Conservation (phyloP, 1,140 invertebrate genomes). For the Mamestra configurata region DNA sequence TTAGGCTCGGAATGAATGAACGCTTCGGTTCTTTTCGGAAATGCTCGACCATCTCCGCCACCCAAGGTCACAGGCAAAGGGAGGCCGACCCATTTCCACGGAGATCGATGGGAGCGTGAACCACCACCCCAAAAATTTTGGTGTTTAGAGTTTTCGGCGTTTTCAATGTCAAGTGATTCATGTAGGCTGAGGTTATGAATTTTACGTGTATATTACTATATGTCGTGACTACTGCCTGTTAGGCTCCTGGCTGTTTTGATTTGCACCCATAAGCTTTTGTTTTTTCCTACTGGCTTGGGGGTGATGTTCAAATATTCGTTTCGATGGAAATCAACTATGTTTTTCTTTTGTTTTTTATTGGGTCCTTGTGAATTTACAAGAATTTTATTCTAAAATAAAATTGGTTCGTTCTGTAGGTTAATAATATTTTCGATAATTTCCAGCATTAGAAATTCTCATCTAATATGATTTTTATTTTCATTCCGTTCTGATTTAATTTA, state of each 20-base stretch:
- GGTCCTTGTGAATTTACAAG: neutral
- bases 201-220: constrained; percentile 67
- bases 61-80: constrained; percentile 71
- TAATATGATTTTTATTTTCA: neutral
- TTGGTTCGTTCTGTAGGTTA: no score
- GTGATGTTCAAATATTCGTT: constrained; percentile 18
- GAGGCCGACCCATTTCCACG: constrained; percentile 77
- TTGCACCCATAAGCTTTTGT: constrained; percentile 32
- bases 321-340: constrained; percentile 24
- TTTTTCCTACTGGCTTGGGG: neutral
- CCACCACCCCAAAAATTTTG: constrained; percentile 71
- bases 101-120: constrained; percentile 82
- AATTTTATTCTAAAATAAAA: no score
- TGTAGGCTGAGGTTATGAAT: constrained; percentile 57
- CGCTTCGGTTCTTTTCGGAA: constrained; percentile 69
- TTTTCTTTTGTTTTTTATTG: constrained; percentile 27
- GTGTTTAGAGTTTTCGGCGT: constrained; percentile 68
- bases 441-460: neutral
- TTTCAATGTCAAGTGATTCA: constrained; percentile 85
- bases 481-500: neutral
- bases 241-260: constrained; percentile 56
- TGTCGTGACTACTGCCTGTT: constrained; percentile 72
- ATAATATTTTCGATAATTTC: neutral
- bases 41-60: constrained; percentile 63
- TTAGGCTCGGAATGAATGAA: constrained; percentile 67